Evolutionary conservation across 2,113 vertebrate genomes (phyloP), one percentile per base, ranked within the genome.

Genomic region (Forbesichthys agassizii): DNA sequence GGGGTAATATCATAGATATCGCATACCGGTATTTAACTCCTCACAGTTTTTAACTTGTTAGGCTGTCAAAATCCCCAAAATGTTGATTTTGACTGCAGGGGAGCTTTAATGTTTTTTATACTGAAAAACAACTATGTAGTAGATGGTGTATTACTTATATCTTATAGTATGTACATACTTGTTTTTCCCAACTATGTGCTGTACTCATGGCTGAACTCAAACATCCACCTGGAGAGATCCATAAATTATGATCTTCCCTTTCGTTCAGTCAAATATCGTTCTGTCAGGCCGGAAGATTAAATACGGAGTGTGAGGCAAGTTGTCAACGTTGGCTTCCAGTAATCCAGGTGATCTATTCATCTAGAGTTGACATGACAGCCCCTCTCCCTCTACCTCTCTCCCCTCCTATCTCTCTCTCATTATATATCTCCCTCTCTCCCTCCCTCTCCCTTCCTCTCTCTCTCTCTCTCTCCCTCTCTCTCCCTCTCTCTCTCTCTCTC

Each of bases 261-360:
- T 77, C 36, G 20, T 61, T 64, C 57, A 61, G 63, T 47, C 67
- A 73, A 4, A 66, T 60, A 49, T 61, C 33, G 64, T 51, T 63
- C 68, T 76, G 72, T 84, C 62, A 49, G 74, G 2, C 66, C 10
- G 16, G 33, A 20, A 69, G 70, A 68, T 78, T 73, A 68, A 75
- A 66, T 63, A 12, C 10, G 10, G 2, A 9, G 9, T 16, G 49
- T 13, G 57, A 0, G 0, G 73, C 14, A 51, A 55, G 66, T 70
- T 46, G 67, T 82, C 71, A 71, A 48, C 67, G 51, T 14, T 59
- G 54, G 62, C 71, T 58, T 36, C n/a, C n/a, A 63, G 67, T 82
- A 57, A 73, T 74, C 77, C 71, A 5, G 0, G n/a, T 75, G 70
- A 82, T 84, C 73, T 69, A 61, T 77, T 57, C 64, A 61, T 84